Evolutionary conservation across 2,113 vertebrate species (phyloP).

Genomic region (Datnioides undecimradiatus): DNA sequence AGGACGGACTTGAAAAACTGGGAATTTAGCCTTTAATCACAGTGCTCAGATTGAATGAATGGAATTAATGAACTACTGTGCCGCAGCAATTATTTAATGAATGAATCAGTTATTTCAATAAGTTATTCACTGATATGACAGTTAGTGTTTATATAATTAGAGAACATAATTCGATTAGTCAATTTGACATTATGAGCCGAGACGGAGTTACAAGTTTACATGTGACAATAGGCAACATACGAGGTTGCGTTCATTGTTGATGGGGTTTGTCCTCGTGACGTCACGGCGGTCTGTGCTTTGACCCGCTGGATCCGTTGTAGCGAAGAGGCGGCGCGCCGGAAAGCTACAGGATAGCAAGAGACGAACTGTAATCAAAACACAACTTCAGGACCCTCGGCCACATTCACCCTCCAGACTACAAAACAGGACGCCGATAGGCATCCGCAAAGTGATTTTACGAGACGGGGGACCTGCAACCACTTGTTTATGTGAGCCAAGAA

Average conservation of each 20-base stretch:
- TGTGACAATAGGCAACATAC: background rate
- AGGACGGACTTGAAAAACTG: too few relatives aligned
- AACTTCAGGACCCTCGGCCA: background rate
- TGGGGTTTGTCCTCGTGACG: conserved; percentile 51
- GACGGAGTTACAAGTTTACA: background rate
- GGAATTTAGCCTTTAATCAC: background rate
- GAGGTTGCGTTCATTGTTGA: background rate
- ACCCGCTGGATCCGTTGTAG: conserved; percentile 45
- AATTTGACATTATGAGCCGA: background rate
- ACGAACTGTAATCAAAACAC: conserved; percentile 32
- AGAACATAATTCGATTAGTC: background rate
- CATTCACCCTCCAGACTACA: accelerated
- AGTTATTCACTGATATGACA: background rate
- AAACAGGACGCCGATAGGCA: background rate
- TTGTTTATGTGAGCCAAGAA: conserved; percentile 11
- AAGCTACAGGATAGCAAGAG: conserved; percentile 59
- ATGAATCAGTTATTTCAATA: background rate
- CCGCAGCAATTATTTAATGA: background rate
- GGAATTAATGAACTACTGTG: background rate
- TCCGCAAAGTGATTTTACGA: background rate
- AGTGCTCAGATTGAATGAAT: background rate
- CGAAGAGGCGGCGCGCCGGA: conserved; percentile 74
- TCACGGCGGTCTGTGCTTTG: conserved; percentile 55
- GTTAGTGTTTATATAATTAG: background rate
- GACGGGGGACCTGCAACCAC: background rate